phyloP scores from a whole-genome alignment of 2,888 invertebrate genomes.

The Rutpela maculata region DNA sequence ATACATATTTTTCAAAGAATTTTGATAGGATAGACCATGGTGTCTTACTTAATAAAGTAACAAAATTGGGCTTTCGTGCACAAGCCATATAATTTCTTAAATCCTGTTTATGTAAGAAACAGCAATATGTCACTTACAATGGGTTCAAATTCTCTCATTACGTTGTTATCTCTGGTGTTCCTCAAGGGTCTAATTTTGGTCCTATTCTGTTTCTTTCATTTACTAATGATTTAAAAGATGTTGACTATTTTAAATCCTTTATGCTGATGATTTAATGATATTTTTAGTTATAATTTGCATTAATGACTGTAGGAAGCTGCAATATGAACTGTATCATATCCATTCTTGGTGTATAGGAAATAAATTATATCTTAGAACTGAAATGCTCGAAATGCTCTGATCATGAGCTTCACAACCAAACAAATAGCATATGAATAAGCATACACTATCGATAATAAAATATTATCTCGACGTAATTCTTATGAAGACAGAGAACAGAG shows the following conservation, averaged over 20 bases:
- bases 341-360: background rate
- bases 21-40: background rate
- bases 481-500: too few relatives aligned
- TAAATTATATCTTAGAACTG: background rate
- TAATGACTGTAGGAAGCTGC: background rate
- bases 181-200: conserved; percentile 2
- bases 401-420: background rate
- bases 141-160: background rate
- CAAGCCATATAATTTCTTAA: too few relatives aligned
- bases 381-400: background rate
- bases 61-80: too few relatives aligned
- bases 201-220: background rate
- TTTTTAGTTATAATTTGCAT: background rate
- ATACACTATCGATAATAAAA: background rate
- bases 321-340: background rate
- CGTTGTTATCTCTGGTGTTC: background rate
- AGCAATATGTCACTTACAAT: background rate
- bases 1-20: too few relatives aligned
- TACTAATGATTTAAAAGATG: background rate
- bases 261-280: background rate
- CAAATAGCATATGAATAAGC: background rate
- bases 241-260: background rate
- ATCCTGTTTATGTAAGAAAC: too few relatives aligned
- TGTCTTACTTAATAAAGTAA: background rate
- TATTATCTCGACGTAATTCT: background rate